phyloP scores from a whole-genome alignment of 1,140 invertebrate genomes.

The Drosophila subpulchrella region DNA sequence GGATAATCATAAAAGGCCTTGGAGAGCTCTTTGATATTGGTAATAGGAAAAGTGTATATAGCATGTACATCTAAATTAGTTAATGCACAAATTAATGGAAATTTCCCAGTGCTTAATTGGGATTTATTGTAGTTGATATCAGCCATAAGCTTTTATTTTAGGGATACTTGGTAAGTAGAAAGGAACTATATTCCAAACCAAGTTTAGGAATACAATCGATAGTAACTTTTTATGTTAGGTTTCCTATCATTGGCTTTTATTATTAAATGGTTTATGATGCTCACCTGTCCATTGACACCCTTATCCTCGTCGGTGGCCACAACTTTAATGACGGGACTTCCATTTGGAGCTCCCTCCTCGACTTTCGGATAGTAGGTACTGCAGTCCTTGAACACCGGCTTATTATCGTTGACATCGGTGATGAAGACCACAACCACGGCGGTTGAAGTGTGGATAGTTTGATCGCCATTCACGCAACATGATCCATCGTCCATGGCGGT shows the following conservation, averaged over 20 bases:
- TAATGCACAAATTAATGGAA: slow-evolving; percentile 7
- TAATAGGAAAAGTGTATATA: background rate
- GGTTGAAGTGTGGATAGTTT: slow-evolving; percentile 95
- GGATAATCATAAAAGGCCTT: slow-evolving; percentile 24
- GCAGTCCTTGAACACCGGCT: slow-evolving; percentile 97
- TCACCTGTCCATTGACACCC: slow-evolving; percentile 94
- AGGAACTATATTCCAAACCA: background rate
- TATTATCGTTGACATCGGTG: slow-evolving; percentile 98
- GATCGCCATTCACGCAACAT: slow-evolving; percentile 94
- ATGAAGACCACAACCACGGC: slow-evolving; percentile 98
- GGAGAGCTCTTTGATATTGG: slow-evolving; percentile 16
- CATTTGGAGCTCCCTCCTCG: slow-evolving; percentile 95
- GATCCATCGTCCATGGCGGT: slow-evolving; percentile 97
- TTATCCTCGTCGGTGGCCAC: slow-evolving; percentile 97
- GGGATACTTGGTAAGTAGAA: background rate
- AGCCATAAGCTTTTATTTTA: too few relatives aligned
- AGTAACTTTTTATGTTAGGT: too few relatives aligned
- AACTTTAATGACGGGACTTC: slow-evolving; percentile 96
- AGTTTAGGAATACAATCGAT: background rate
- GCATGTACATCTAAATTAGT: slow-evolving; percentile 23
- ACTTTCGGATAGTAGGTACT: slow-evolving; percentile 96
- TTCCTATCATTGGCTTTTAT: too few relatives aligned
- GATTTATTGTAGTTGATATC: background rate
- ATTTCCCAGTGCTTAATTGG: background rate
- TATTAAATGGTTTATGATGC: background rate